These are phyloP conservation scores for Mythimna impura DNA, from an alignment of 2,888 invertebrate genomes.

Conservation along the genomic window DNA sequence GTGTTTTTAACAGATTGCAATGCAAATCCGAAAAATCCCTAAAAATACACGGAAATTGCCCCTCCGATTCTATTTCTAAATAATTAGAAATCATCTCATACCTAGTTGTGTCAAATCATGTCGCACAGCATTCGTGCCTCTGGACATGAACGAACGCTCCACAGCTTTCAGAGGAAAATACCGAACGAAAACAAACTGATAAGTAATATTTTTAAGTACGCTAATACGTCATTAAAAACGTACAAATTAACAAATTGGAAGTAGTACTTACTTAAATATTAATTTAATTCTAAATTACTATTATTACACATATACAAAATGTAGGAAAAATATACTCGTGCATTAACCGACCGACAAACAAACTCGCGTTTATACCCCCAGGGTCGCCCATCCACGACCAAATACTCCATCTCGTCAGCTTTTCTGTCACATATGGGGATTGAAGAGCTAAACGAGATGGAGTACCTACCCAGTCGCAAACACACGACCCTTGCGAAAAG, in stretches of 20 bases:
- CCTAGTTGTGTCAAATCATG: not conserved
- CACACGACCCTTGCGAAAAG: too few species aligned
- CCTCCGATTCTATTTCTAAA: not conserved
- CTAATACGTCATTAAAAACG: constrained; percentile 4
- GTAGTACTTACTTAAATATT: not conserved
- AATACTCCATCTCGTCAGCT: too few species aligned
- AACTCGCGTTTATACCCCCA: too few species aligned
- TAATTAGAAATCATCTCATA: not conserved
- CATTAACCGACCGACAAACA: too few species aligned
- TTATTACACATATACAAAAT: not conserved
- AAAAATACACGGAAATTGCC: too few species aligned
- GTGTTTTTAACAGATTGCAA: too few species aligned
- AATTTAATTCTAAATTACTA: not conserved
- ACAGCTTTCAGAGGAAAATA: constrained; percentile 33
- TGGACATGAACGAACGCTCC: not conserved
- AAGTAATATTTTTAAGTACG: constrained; percentile 20
- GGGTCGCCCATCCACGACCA: too few species aligned
- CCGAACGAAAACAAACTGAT: constrained; percentile 30
- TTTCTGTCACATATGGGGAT: too few species aligned
- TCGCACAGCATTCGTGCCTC: not conserved
- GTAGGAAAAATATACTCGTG: not conserved
- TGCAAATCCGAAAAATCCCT: too few species aligned
- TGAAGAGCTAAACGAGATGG: too few species aligned
- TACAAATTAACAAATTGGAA: not conserved
- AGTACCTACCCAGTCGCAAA: too few species aligned